Evolutionary conservation across 1,140 invertebrate species (phyloP).

Genomic region (Drosophila subobscura): DNA sequence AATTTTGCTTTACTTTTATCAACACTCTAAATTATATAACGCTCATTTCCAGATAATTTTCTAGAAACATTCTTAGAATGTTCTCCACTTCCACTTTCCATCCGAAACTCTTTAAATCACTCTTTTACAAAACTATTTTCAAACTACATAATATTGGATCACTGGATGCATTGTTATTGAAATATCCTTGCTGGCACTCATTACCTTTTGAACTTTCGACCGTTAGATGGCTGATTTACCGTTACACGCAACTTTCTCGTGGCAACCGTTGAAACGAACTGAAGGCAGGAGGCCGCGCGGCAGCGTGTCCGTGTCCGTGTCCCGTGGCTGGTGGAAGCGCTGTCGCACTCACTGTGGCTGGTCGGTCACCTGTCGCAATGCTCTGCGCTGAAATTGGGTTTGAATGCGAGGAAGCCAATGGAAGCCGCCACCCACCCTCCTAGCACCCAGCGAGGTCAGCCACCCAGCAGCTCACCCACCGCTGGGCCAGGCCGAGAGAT

Average conservation of each 20-base stretch:
- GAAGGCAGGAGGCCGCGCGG: conserved; percentile 25
- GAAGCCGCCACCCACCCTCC: conserved; percentile 47
- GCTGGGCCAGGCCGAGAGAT: conserved; percentile 28
- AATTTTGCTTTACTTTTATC: background rate
- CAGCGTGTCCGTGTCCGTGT: background rate
- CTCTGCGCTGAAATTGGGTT: conserved; percentile 55
- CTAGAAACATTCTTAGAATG: background rate
- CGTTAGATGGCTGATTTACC: conserved; percentile 24
- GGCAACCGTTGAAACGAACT: conserved; percentile 59
- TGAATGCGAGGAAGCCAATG: conserved; percentile 71
- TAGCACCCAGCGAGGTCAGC: conserved; percentile 12
- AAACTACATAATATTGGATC: no score
- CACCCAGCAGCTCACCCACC: conserved; percentile 16
- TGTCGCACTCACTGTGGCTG: conserved; percentile 3
- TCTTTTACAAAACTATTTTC: no score
- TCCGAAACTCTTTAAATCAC: no score
- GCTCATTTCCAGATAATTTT: background rate
- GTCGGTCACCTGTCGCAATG: conserved; percentile 77
- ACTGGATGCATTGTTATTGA: background rate
- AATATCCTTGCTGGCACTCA: conserved; percentile 6
- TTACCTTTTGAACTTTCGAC: background rate
- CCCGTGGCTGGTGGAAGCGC: conserved; percentile 17
- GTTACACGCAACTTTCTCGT: conserved; percentile 68
- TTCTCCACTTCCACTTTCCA: no score
- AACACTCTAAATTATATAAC: background rate